phyloP scores from a whole-genome alignment of 1,140 invertebrate genomes.

The Brachionus rubens region DNA sequence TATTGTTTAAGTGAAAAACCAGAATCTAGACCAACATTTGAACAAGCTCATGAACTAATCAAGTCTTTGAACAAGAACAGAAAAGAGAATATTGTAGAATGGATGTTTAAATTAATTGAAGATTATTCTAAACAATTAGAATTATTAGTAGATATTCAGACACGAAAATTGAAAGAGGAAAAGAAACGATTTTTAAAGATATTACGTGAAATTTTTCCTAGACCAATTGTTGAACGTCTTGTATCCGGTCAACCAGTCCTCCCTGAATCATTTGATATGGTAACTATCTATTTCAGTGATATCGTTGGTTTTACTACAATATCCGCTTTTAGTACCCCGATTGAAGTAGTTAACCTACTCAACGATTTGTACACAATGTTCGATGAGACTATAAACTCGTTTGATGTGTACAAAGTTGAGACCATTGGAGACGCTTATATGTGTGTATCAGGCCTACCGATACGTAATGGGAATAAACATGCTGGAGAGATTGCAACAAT shows the following conservation, averaged over 20 bases:
- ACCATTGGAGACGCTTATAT: conserved; percentile 59
- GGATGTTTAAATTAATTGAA: conserved; percentile 91
- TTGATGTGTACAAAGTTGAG: conserved; percentile 76
- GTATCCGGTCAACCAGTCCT: conserved; percentile 79
- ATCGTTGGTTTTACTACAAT: conserved; percentile 96
- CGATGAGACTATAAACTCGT: conserved; percentile 60
- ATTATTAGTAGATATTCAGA: conserved; percentile 80
- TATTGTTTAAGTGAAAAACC: conserved; percentile 74
- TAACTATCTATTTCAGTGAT: conserved; percentile 87
- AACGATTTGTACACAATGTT: conserved; percentile 49
- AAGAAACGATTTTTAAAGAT: conserved; percentile 88
- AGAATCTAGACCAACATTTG: conserved; percentile 81
- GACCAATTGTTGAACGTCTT: conserved; percentile 81
- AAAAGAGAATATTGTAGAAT: conserved; percentile 88
- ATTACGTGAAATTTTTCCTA: conserved; percentile 82
- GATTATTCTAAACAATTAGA: conserved; percentile 90
- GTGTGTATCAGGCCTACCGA: conserved; percentile 49
- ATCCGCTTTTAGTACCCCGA: conserved; percentile 86
- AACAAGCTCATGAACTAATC: conserved; percentile 75
- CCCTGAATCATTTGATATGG: conserved; percentile 80
- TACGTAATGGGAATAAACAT: conserved; percentile 5
- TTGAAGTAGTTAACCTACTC: conserved; percentile 66
- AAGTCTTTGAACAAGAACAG: conserved; percentile 74
- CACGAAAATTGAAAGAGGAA: conserved; percentile 82
- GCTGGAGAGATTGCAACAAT: conserved; percentile 75